Evolutionary conservation across 2,888 invertebrate species (phyloP), one percentile per base, ranked within the genome.

Genomic region (Hirtodrosophila cameraria): DNA sequence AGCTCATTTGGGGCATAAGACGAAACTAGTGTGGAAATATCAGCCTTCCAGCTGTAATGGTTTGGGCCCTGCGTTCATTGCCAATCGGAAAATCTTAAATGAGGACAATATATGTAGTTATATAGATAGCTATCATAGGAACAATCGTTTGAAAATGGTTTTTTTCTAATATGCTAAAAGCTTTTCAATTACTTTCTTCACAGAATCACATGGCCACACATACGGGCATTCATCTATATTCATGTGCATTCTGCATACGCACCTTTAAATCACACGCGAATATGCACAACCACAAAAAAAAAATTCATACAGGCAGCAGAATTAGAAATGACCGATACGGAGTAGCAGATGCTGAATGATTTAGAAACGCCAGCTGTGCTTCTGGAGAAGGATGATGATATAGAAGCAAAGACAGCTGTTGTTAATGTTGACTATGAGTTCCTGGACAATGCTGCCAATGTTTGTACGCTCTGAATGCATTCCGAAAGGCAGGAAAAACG

Each of bases 131-230:
- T n/a, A n/a, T n/a, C n/a, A n/a, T n/a, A n/a, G n/a, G n/a, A n/a
- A n/a, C n/a, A n/a, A n/a, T n/a, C n/a, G n/a, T n/a, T n/a, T n/a
- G n/a, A n/a, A n/a, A n/a, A n/a, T n/a, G n/a, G n/a, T n/a, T n/a
- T n/a, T n/a, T n/a, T n/a, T n/a, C n/a, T n/a, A n/a, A n/a, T n/a
- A n/a, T n/a, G n/a, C n/a, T n/a, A n/a, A n/a, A n/a, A n/a, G n/a
- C n/a, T n/a, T n/a, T n/a, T n/a, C n/a, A n/a, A n/a, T n/a, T n/a
- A n/a, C n/a, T n/a, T n/a, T n/a, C 9, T 18, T 13, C 62, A 0
- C 35, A 89, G 87, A 90, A 90, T 48, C 90, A 90, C 55, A 89
- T 90, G 83, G 89, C 90, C 25, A 88, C 89, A 3, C 90, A 90
- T 41, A 90, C 90, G 0, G 90, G 90, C 25, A 87, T 89, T 33